Evolutionary conservation across 1,140 invertebrate genomes (phyloP), one percentile per base, ranked within the genome.

Genomic region (Scaptomyza hsui): DNA sequence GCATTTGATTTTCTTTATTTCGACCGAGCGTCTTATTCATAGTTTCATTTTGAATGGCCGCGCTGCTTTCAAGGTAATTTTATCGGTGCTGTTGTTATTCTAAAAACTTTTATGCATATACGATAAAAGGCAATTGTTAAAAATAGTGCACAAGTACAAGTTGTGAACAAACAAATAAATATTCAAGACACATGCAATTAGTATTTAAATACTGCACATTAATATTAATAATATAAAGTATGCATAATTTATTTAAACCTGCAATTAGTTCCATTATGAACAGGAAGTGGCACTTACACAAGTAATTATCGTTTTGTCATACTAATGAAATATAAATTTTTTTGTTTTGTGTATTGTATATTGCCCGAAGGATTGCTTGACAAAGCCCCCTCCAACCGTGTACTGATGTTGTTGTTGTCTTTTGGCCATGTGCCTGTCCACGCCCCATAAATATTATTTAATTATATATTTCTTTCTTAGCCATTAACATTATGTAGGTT

Each of bases 401-500:
- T 9, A 2, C 26, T 29, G 7, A 9, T 29, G 62, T n/a, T n/a
- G 62, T n/a, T n/a, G 32, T n/a, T 29, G 26, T 29, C 7, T 29
- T 63, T 72, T 85, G 80, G 60, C 81, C 81, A 88, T 85, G 81
- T 85, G 81, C 82, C 81, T 85, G 81, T 85, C 80, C 79, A 80
- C 80, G 80, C 57, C 61, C 70, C 81, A 85, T 85, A 85, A 85
- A 85, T 85, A 88, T 88, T 85, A 81, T 88, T 85, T 77, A 85
- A 85, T 85, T 88, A 86, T 86, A 80, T 80, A 80, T 80, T 79
- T 83, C 68, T 86, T 88, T 85, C 82, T 72, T 60, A 77, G 78
- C 78, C 81, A 85, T 85, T 85, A 75, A 75, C 72, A 88, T 86
- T 88, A 85, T 85, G 82, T 85, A 85, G 81, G 82, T 85, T 85